These are phyloP conservation scores for Syrphus vitripennis DNA, from an alignment of 2,888 invertebrate species.

Conservation along the genomic window DNA sequence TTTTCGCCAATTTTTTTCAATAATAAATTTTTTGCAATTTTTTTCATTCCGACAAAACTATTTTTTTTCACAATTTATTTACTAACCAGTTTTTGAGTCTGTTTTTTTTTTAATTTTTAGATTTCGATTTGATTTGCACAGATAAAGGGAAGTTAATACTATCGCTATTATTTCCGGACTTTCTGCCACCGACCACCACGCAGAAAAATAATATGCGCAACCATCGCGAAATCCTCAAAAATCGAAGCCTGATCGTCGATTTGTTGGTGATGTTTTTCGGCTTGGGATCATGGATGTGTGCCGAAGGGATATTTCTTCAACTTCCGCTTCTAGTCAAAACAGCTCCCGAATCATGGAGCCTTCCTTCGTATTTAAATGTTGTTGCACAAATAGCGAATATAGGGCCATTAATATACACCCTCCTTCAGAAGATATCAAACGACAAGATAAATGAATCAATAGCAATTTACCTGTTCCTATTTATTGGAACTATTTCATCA, in stretches of 20 bases:
- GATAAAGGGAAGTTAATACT: background rate
- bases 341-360: conserved; percentile 93
- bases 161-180: conserved; percentile 36
- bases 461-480: conserved; percentile 83
- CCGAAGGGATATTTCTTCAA: conserved; percentile 94
- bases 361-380: conserved; percentile 91
- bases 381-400: conserved; percentile 92
- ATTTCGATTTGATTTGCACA: too few species aligned
- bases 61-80: too few species aligned
- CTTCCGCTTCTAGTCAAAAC: conserved; percentile 91
- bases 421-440: conserved; percentile 81
- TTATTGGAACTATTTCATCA: conserved; percentile 83
- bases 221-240: conserved; percentile 72
- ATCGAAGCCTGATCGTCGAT: conserved; percentile 83
- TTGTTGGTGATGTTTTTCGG: conserved; percentile 89
- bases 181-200: conserved; percentile 41
- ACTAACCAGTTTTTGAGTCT: too few species aligned
- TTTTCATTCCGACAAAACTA: too few species aligned
- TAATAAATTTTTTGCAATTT: too few species aligned
- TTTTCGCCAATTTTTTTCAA: too few species aligned
- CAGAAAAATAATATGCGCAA: conserved; percentile 72
- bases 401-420: conserved; percentile 88
- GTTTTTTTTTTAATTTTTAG: too few species aligned
- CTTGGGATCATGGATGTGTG: conserved; percentile 92
- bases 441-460: conserved; percentile 82